Percentiles rank a stretch among this genome's conserved stretches.
These are phyloP conservation scores for Columba guinea DNA, from an alignment of 2,797 vertebrate genomes.

Conservation along the genomic window DNA sequence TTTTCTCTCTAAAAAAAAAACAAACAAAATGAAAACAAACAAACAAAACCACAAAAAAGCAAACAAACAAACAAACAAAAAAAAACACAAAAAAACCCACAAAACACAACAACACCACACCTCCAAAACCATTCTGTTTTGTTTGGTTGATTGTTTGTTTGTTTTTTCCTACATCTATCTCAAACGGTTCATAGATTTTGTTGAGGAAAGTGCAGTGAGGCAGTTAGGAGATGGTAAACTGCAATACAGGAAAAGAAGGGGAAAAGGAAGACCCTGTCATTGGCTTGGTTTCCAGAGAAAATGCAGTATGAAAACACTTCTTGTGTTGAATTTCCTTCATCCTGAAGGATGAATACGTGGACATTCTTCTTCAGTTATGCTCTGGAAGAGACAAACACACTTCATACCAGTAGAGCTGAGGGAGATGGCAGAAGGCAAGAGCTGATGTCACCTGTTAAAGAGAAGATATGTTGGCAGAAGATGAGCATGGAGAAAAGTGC, in stretches of 20 bases:
- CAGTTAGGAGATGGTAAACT: background rate
- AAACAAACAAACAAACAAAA: no score
- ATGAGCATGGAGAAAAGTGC: background rate
- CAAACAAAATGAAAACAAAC: no score
- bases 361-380: background rate
- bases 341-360: background rate
- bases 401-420: background rate
- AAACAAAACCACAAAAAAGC: no score
- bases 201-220: background rate
- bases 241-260: background rate
- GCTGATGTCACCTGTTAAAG: background rate
- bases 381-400: background rate
- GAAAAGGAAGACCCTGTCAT: background rate
- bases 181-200: background rate
- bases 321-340: background rate
- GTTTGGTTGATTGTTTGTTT: no score
- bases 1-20: background rate
- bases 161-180: background rate
- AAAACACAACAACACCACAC: no score
- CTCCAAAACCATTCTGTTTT: accelerated
- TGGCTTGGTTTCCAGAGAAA: background rate
- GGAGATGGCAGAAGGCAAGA: background rate
- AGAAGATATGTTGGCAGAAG: background rate
- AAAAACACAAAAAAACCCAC: no score
- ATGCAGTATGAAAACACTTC: background rate